Base-by-base conservation (phyloP, 2,113 vertebrate genomes). In the Synchiropus splendidus region DNA sequence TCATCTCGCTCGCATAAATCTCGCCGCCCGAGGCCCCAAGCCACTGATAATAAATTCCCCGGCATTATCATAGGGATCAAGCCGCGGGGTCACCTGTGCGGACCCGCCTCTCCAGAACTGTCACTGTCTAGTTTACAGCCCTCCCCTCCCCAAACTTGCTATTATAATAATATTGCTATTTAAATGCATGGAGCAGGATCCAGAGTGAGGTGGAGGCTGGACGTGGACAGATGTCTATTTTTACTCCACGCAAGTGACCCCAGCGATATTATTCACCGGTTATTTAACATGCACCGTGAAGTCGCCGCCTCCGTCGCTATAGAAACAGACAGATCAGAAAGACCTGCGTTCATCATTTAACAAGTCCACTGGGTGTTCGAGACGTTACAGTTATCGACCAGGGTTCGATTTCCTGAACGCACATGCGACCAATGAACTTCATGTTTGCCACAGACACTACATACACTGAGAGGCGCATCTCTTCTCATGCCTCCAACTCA, bases 91-190 rank as follows among this genome's bases (percentile, higher is more conserved):
- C 76, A 77, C 74, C 27, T 64, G 63, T 66, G 72, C 52, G 43
- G 70, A 48, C 64, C 47, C 49, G 72, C 67, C 58, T 61, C 42
- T 60, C 54, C 49, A 53, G 50, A 61, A 51, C 55, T 41, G 65
- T 71, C 59, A 45, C 75, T 79, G 70, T 76, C 78, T 60, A 70
- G 70, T 73, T 51, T 58, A 48, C 63, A 39, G 47, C 44, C 43
- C 18, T 48, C 41, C 27, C 27, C 49, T 55, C 68, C 38, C 35
- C 37, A 30, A 39, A 6, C 21, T 31, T 80, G 77, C 81, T 82
- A 89, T 89, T 89, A 85, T 89, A 89, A 92, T 94, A 92, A 94
- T 92, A 92, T 86, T 89, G 84, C 83, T 91, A 93, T 93, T 94
- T 93, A 93, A 94, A 95, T 93, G 91, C 91, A 95, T 93, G 82